Conservation (phyloP, 2,888 invertebrate genomes). For the Venusia cambrica region DNA sequence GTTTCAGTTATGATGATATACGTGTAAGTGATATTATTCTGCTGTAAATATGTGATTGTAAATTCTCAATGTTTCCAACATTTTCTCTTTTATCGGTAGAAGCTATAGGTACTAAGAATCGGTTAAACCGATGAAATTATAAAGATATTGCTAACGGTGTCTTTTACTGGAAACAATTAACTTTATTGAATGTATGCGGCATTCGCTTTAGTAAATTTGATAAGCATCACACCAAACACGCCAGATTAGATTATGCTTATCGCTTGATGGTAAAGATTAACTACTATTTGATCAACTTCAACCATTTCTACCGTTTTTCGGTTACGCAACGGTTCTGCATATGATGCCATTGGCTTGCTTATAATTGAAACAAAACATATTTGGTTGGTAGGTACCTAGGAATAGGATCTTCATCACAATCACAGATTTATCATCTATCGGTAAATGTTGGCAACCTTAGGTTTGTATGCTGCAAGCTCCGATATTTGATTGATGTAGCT, state of each 20-base stretch:
- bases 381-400: too few relatives aligned
- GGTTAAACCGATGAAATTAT: slow-evolving; percentile 24
- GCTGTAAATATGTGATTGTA: too few relatives aligned
- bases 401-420: too few relatives aligned
- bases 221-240: slow-evolving; percentile 49
- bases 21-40: too few relatives aligned
- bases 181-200: slow-evolving; percentile 54
- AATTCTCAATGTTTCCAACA: slow-evolving; percentile 1
- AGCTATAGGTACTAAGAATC: slow-evolving; percentile 22
- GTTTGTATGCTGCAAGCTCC: slow-evolving; percentile 1
- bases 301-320: slow-evolving; percentile 56
- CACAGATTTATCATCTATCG: too few relatives aligned
- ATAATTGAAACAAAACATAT: too few relatives aligned
- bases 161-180: slow-evolving; percentile 54
- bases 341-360: too few relatives aligned
- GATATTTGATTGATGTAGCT: slow-evolving; percentile 7
- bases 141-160: slow-evolving; percentile 31
- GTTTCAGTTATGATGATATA: slow-evolving; percentile 2
- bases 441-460: slow-evolving; percentile 6
- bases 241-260: slow-evolving; percentile 64
- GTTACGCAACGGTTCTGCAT: slow-evolving; percentile 31
- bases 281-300: slow-evolving; percentile 65
- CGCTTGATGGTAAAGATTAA: slow-evolving; percentile 69
- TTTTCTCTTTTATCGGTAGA: slow-evolving; percentile 12
- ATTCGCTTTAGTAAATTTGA: slow-evolving; percentile 60